These are phyloP conservation scores for Danaus plexippus DNA, from an alignment of 1,140 invertebrate species.

Conservation along the genomic window DNA sequence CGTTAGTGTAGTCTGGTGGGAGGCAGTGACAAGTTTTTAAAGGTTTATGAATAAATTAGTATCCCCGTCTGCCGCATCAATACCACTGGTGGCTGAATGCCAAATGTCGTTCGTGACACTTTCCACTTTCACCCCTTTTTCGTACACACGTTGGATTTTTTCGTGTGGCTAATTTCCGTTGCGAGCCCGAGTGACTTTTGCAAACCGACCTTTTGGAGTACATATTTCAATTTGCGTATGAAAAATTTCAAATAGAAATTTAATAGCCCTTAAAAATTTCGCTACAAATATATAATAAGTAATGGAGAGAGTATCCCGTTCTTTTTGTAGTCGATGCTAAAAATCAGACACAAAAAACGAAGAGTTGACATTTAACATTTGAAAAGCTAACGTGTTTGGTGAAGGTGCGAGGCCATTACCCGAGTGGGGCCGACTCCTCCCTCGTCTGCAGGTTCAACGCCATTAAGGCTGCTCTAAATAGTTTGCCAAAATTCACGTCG, in stretches of 20 bases:
- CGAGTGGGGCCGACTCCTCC: conserved; percentile 28
- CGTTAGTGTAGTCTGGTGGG: conserved; percentile 25
- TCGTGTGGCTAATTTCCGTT: conserved; percentile 50
- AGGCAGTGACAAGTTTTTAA: conserved; percentile 61
- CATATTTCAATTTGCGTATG: conserved; percentile 22
- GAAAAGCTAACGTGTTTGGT: conserved; percentile 41
- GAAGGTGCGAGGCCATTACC: conserved; percentile 54
- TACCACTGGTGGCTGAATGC: conserved; percentile 54
- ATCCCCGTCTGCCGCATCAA: conserved; percentile 60
- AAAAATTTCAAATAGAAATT: conserved; percentile 14
- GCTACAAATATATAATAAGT: neutral
- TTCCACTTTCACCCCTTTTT: conserved; percentile 63
- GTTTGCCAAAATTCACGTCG: conserved; percentile 14
- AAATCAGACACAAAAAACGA: conserved; percentile 37
- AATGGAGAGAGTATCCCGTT: too few species aligned
- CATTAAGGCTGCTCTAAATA: conserved; percentile 50
- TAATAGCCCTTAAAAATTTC: conserved; percentile 5
- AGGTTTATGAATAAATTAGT: conserved; percentile 66
- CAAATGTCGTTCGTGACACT: conserved; percentile 65
- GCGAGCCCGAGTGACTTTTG: conserved; percentile 18
- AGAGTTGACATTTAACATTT: conserved; percentile 52
- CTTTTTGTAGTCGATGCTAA: conserved; percentile 36
- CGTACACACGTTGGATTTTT: conserved; percentile 47
- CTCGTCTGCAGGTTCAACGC: conserved; percentile 53
- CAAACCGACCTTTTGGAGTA: conserved; percentile 16